Evolutionary conservation across 1,140 invertebrate genomes (phyloP), one percentile per base, ranked within the genome.

Genomic region (Brachionus calyciflorus): DNA sequence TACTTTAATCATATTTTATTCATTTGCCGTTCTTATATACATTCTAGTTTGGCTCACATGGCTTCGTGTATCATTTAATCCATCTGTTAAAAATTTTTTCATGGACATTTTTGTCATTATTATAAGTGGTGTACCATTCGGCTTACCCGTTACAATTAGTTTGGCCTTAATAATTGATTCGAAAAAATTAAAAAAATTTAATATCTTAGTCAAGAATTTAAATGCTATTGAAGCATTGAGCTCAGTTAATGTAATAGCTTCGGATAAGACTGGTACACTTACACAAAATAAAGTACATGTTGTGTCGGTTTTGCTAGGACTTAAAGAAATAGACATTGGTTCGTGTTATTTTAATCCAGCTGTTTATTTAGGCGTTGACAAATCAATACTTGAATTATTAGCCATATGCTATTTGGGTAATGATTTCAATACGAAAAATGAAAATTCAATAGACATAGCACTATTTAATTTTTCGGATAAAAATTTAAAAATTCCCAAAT

Each of bases 91-190:
- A 41, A 65, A n/a, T 65, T 65, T 65, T 65, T 77, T 89, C 1
- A 88, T 97, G 44, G 95, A 98, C 83, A 98, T 99, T 93, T 96
- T 99, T 83, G 98, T 94, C n/a, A 98, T 99, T 79, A 91, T 95
- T 49, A 96, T 98, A 63, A 90, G 94, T 88, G 96, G 96, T 73
- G 99, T 99, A 81, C 96, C 96, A 37, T 97, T 99, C 88, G 92
- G 97, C 69, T 87, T 99, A 53, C 97, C 97, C 0, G 97, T 99
- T 0, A 99, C 97, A 0, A 96, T 99, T 14, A 99, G 96, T 0
- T 84, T 99, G 76, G 97, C 96, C 0, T 87, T 99, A 70, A 97
- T 96, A 9, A 96, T 99, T 0, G 60, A 65, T 41, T 65, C 60
- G 19, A 65, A 65, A 41, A 65, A 65, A 3, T 21, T 65, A 41